phyloP scores from a whole-genome alignment of 1,140 invertebrate genomes.

The Formica selysi region DNA sequence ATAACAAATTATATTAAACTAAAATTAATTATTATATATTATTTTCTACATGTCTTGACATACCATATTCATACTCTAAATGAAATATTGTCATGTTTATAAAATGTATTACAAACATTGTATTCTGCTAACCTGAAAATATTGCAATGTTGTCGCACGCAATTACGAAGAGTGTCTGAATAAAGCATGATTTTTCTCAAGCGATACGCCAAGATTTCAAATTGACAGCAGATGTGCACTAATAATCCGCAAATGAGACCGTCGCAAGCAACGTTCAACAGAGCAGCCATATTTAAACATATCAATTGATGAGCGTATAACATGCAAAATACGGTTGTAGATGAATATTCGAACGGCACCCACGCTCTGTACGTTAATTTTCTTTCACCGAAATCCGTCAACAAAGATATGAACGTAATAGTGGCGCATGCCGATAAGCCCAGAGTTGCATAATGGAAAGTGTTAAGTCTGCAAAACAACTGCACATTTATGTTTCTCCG shows the following conservation, averaged over 20 bases:
- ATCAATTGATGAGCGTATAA: constrained; percentile 65
- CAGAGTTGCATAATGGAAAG: constrained; percentile 38
- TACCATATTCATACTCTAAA: too few species aligned
- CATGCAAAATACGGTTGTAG: background rate
- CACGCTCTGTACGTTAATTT: constrained; percentile 68
- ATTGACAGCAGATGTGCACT: constrained; percentile 66
- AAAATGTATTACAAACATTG: too few species aligned
- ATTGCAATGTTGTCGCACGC: constrained; percentile 66
- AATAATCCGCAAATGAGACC: constrained; percentile 65
- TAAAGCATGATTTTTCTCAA: constrained; percentile 34
- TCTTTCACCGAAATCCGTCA: constrained; percentile 34
- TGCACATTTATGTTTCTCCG: background rate
- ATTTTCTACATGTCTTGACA: too few species aligned
- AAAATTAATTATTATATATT: too few species aligned
- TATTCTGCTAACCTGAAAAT: constrained; percentile 40
- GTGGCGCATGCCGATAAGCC: constrained; percentile 45
- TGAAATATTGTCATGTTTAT: too few species aligned
- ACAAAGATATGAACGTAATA: constrained; percentile 58
- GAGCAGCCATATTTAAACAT: background rate
- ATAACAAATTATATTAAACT: too few species aligned
- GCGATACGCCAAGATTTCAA: constrained; percentile 68
- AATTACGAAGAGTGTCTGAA: constrained; percentile 23
- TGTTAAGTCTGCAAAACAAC: constrained; percentile 49
- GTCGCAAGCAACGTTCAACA: constrained; percentile 64
- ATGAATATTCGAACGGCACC: constrained; percentile 67